Conservation (phyloP, 2,113 vertebrate species). For the Lagenorhynchus albirostris region DNA sequence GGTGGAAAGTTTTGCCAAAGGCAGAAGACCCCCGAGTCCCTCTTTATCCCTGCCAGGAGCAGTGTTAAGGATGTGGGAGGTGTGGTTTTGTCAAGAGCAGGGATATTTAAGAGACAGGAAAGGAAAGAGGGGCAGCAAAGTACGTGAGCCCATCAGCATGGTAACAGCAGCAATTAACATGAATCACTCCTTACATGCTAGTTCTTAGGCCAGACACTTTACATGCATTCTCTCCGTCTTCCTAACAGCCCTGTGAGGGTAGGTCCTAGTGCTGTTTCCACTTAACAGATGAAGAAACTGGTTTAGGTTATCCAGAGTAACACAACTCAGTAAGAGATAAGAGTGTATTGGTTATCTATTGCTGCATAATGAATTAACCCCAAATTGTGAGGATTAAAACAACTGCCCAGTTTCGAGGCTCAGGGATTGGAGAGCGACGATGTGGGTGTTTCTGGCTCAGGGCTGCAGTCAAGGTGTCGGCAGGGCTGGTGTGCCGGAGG, state of each 20-base stretch:
- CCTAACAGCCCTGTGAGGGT: neutral
- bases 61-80: neutral
- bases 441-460: neutral
- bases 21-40: neutral
- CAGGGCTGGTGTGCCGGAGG: too few relatives aligned
- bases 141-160: neutral
- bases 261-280: neutral
- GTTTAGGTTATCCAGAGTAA: neutral
- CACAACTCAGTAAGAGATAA: neutral
- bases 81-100: neutral
- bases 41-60: neutral
- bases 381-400: neutral
- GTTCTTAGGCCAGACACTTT: rapidly evolving
- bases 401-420: neutral
- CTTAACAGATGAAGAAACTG: neutral
- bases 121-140: neutral
- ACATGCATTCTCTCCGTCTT: neutral
- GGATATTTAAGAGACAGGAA: neutral
- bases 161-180: too few relatives aligned
- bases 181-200: rapidly evolving
- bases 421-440: neutral
- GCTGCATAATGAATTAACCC: neutral
- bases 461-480: neutral
- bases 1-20: neutral
- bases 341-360: neutral